Percentiles rank a stretch among this genome's conserved stretches.
Evolutionary conservation across 2,888 invertebrate species (phyloP).

Genomic region (Lymantria dispar): DNA sequence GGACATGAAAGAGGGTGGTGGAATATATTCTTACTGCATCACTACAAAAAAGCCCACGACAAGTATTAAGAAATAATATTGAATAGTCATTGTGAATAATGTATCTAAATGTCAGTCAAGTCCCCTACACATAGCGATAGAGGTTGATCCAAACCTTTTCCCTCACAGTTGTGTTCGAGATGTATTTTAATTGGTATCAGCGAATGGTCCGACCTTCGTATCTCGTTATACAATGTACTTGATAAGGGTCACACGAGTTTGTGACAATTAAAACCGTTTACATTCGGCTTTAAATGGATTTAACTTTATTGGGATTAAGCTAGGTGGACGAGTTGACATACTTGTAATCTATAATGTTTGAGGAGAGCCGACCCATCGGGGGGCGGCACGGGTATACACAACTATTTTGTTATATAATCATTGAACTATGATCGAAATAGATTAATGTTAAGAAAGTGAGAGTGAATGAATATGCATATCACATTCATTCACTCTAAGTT

Average conservation of each 20-base stretch:
- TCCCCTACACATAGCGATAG: not conserved
- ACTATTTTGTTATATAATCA: no score
- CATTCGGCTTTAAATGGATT: not conserved
- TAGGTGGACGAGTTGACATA: not conserved
- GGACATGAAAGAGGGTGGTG: no score
- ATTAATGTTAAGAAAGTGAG: no score
- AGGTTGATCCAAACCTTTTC: not conserved
- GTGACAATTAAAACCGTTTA: not conserved
- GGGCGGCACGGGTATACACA: no score
- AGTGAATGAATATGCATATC: no score
- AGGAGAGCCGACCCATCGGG: no score
- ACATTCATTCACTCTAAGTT: no score
- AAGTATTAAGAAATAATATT: no score
- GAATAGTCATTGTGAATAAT: not conserved
- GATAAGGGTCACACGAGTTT: constrained; percentile 1
- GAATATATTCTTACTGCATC: no score
- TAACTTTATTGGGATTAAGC: constrained; percentile 1
- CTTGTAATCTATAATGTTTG: no score
- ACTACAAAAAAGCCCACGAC: no score
- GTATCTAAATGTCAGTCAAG: not conserved
- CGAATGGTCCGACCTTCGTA: not conserved
- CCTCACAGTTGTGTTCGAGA: not conserved
- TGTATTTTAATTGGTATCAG: constrained; percentile 1
- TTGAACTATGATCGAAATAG: no score
- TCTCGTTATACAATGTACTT: constrained; percentile 3